Evolutionary conservation across 2,797 vertebrate genomes (phyloP).

Genomic region (Zalophus californianus): DNA sequence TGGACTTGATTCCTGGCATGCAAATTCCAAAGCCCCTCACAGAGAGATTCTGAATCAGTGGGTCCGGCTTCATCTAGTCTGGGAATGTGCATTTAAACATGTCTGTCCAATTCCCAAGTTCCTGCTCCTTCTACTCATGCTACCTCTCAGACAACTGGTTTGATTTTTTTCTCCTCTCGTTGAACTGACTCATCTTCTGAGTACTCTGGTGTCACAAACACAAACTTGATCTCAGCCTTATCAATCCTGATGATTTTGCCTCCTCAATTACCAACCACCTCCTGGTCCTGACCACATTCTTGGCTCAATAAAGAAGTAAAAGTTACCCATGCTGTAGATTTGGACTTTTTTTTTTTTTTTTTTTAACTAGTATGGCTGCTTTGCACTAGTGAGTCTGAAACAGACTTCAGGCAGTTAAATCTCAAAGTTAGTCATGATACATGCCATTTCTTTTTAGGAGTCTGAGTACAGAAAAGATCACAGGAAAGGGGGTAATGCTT

Average conservation of each 20-base stretch:
- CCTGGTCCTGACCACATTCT: not conserved
- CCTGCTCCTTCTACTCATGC: not conserved
- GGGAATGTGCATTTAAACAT: not conserved
- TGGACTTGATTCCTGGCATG: not conserved
- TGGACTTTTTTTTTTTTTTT: not conserved
- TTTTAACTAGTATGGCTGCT: not conserved
- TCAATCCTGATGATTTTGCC: not conserved
- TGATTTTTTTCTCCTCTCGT: not conserved
- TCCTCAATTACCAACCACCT: not conserved
- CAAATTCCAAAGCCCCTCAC: not conserved
- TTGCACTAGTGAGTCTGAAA: not conserved
- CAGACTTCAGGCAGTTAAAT: constrained; percentile 22
- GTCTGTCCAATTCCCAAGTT: not conserved
- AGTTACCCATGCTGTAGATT: not conserved
- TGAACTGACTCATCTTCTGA: not conserved
- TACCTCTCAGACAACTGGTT: not conserved
- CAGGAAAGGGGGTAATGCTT: not conserved
- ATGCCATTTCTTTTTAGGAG: constrained; percentile 18
- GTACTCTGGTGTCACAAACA: not conserved
- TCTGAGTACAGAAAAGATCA: not conserved
- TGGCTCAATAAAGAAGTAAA: not conserved
- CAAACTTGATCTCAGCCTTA: not conserved
- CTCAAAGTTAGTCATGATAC: not conserved
- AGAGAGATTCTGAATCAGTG: not conserved
- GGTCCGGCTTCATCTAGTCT: not conserved